Percentiles rank a stretch among this genome's conserved stretches.
Evolutionary conservation across 2,888 invertebrate species (phyloP).

Genomic region (Deilephila elpenor): DNA sequence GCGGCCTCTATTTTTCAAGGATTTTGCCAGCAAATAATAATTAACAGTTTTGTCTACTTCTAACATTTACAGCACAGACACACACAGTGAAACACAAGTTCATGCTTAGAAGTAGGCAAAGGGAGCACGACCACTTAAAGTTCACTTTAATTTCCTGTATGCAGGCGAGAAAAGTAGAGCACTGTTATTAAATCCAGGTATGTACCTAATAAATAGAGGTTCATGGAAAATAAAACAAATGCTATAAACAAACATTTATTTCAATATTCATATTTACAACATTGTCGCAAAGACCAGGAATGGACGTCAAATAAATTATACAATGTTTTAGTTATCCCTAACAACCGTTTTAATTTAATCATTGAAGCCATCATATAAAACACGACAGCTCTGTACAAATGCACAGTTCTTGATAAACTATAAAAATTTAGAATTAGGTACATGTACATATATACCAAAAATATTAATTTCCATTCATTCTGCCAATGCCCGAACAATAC

Average conservation of each 20-base stretch:
- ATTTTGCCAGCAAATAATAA: too few relatives aligned
- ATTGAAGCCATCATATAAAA: conserved; percentile 16
- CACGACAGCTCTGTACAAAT: conserved; percentile 16
- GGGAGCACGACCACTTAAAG: too few relatives aligned
- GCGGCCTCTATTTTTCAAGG: too few relatives aligned
- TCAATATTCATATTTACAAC: conserved; percentile 15
- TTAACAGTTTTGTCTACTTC: too few relatives aligned
- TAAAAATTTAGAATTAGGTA: conserved; percentile 5
- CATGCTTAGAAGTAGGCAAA: too few relatives aligned
- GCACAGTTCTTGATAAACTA: not conserved
- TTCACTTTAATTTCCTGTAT: too few relatives aligned
- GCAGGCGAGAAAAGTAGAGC: too few relatives aligned
- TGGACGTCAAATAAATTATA: conserved; percentile 25
- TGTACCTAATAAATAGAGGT: too few relatives aligned
- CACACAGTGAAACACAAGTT: too few relatives aligned
- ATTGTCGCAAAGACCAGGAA: conserved; percentile 11
- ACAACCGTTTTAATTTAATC: conserved; percentile 13
- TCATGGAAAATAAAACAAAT: not conserved
- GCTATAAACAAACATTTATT: conserved; percentile 19
- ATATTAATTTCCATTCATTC: not conserved
- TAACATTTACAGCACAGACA: too few relatives aligned
- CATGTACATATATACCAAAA: not conserved
- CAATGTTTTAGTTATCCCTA: not conserved
- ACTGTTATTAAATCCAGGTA: too few relatives aligned
- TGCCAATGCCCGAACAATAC: conserved; percentile 2